Evolutionary conservation across 2,113 vertebrate genomes (phyloP).

Genomic region (Clarias magur): DNA sequence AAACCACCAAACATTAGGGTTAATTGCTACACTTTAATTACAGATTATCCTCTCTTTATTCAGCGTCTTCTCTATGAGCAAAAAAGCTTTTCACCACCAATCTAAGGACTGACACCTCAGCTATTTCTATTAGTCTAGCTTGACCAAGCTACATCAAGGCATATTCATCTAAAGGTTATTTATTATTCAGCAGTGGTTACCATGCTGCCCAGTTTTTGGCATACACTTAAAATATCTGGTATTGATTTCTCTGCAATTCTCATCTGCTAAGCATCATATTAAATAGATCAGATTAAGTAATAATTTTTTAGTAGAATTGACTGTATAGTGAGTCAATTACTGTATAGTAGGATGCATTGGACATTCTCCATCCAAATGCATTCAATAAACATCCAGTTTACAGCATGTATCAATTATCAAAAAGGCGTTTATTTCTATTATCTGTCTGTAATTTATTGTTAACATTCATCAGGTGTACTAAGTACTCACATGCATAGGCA

Average conservation of each 20-base stretch:
- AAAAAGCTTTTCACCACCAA: constrained; percentile 41
- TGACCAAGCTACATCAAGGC: constrained; percentile 60
- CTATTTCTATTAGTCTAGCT: constrained; percentile 70
- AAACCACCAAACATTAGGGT: constrained; percentile 47
- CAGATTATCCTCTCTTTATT: constrained; percentile 48
- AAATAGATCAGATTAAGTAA: constrained; percentile 34
- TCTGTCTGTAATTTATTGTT: constrained; percentile 26
- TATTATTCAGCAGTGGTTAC: constrained; percentile 56
- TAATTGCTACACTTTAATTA: constrained; percentile 54
- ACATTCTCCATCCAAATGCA: neutral
- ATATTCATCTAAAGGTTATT: constrained; percentile 64
- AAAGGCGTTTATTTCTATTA: neutral
- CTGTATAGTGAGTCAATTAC: neutral
- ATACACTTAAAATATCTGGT: constrained; percentile 62
- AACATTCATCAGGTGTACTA: constrained; percentile 83
- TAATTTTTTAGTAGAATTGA: neutral
- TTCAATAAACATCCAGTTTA: neutral
- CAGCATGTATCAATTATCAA: neutral
- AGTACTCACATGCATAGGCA: constrained; percentile 85
- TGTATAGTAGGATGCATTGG: neutral
- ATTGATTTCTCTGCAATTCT: constrained; percentile 51
- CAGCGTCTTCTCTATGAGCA: constrained; percentile 31
- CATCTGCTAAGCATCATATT: constrained; percentile 25
- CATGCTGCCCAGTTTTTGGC: constrained; percentile 60
- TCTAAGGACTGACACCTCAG: constrained; percentile 64